Percentiles rank a stretch among this genome's conserved stretches.
These are phyloP conservation scores for Enteromius paludinosus DNA, from an alignment of 2,797 vertebrate species.

Conservation along the genomic window DNA sequence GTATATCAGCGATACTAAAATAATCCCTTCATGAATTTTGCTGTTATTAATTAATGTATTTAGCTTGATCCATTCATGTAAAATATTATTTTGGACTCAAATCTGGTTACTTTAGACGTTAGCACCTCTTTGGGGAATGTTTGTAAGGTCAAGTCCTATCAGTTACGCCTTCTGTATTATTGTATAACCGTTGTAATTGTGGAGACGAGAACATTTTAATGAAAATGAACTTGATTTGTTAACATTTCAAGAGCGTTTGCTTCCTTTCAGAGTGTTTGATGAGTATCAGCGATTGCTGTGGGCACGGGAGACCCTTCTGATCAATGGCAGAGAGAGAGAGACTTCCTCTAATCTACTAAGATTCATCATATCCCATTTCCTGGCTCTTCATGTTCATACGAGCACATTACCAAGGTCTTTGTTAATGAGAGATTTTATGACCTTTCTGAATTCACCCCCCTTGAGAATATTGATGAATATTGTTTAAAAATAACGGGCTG, in stretches of 20 bases:
- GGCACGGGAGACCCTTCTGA: conserved; percentile 27
- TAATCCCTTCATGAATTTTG: neutral
- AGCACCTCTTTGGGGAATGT: neutral
- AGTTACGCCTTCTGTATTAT: neutral
- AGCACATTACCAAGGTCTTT: conserved; percentile 58
- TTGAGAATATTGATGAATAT: conserved; percentile 73
- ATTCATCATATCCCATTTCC: conserved; percentile 36
- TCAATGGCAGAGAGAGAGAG: conserved; percentile 31
- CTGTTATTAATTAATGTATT: neutral
- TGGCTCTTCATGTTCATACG: conserved; percentile 36
- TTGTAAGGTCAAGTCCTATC: neutral
- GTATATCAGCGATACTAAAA: neutral
- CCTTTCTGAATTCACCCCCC: conserved; percentile 75
- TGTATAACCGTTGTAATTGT: neutral
- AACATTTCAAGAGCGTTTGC: conserved; percentile 20
- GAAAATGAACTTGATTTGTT: conserved; percentile 24
- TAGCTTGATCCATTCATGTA: neutral
- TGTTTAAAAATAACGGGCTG: conserved; percentile 71
- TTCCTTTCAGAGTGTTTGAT: neutral
- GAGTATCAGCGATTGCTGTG: conserved; percentile 21
- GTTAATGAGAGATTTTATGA: conserved; percentile 76
- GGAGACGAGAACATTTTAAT: conserved; percentile 16
- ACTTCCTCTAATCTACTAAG: conserved; percentile 2
- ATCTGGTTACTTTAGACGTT: neutral
- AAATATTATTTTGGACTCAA: neutral